A percentile compares a stretch with the other conserved stretches of the same genome.
Conservation (phyloP, 2,113 vertebrate genomes). For the Crotalus horridus region DNA sequence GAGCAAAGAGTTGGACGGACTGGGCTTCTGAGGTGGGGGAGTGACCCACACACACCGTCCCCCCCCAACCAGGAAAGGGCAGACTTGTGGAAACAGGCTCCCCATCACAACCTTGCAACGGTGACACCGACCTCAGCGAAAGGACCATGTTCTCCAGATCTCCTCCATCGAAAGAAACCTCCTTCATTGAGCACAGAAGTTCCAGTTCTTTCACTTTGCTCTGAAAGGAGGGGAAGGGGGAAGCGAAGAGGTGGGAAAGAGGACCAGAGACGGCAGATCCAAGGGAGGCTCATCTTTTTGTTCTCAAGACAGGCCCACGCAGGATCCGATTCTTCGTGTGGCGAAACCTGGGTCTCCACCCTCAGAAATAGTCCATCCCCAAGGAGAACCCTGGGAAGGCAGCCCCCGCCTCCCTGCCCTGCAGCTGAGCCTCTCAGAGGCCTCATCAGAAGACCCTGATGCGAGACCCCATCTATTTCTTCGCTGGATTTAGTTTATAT, state of each 20-base stretch:
- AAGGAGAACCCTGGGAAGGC: too few species aligned
- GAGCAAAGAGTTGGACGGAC: not conserved
- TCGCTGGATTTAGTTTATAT: not conserved
- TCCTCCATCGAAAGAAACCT: conserved; percentile 89
- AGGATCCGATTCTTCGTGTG: not conserved
- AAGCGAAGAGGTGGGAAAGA: not conserved
- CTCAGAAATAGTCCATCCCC: too few species aligned
- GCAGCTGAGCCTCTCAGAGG: not conserved
- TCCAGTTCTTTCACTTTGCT: conserved; percentile 98
- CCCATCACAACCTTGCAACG: not conserved
- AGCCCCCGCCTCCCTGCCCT: not conserved
- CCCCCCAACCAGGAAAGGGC: not conserved
- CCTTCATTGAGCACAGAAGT: conserved; percentile 94
- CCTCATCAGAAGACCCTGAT: too few species aligned
- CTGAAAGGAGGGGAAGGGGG: conserved; percentile 64
- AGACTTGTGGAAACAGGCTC: not conserved
- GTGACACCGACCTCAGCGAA: conserved; percentile 79
- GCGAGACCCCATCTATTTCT: not conserved
- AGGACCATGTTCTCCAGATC: conserved; percentile 95
- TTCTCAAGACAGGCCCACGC: not conserved
- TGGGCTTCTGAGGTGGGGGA: not conserved
- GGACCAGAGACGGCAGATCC: not conserved
- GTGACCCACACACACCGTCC: not conserved
- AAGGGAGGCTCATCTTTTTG: not conserved
- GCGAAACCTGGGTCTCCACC: not conserved